Conservation (phyloP, 2,113 vertebrate genomes). For the Hypomesus transpacificus region DNA sequence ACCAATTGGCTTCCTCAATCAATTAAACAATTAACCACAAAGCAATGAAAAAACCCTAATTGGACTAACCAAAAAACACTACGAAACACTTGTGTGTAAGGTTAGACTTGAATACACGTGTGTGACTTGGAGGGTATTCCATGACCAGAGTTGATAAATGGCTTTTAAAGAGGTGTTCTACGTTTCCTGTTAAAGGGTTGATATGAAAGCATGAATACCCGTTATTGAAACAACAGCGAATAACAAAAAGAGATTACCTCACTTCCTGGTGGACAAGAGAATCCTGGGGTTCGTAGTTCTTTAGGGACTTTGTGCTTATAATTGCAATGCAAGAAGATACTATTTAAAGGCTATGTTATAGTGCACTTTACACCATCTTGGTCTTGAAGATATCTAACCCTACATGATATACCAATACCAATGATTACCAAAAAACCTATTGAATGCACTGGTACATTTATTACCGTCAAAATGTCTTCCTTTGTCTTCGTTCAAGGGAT, state of each 20-base stretch:
- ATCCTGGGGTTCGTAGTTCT: slow-evolving; percentile 13
- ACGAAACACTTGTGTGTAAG: too few relatives aligned
- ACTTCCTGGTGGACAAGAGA: slow-evolving; percentile 28
- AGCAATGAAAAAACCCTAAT: too few relatives aligned
- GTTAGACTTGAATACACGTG: too few relatives aligned
- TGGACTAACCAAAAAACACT: too few relatives aligned
- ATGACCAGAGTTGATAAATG: too few relatives aligned
- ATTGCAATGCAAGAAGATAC: slow-evolving; percentile 2
- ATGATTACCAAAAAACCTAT: not conserved
- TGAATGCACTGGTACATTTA: not conserved
- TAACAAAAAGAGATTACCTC: not conserved
- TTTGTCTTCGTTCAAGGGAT: too few relatives aligned
- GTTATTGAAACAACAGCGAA: slow-evolving; percentile 8
- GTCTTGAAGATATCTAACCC: slow-evolving; percentile 6
- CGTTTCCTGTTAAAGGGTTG: slow-evolving; percentile 12
- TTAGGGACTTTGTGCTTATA: slow-evolving; percentile 48
- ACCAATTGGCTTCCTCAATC: too few relatives aligned
- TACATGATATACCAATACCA: slow-evolving; percentile 12
- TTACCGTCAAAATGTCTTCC: too few relatives aligned
- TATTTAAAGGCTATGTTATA: not conserved
- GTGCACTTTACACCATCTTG: not conserved
- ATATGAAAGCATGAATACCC: slow-evolving; percentile 35
- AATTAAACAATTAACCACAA: too few relatives aligned
- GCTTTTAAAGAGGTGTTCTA: not conserved
- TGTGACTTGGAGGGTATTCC: too few relatives aligned